Percentiles rank a stretch among this genome's conserved stretches.
Conservation (phyloP, 2,888 invertebrate genomes). For the Microplitis manilae region DNA sequence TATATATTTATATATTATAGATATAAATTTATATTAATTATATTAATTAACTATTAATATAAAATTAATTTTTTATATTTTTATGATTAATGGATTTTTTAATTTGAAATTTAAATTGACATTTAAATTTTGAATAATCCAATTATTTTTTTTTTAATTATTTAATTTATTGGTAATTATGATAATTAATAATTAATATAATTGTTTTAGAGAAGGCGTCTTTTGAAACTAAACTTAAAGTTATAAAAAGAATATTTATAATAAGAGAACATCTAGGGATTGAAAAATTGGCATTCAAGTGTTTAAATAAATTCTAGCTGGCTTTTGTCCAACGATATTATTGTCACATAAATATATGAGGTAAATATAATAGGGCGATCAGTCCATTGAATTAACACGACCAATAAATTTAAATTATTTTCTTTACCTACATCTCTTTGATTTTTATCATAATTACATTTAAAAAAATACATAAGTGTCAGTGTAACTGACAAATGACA, state of each 20-base stretch:
- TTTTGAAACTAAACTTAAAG: neutral
- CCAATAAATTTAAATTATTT: too few species aligned
- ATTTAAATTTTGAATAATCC: neutral
- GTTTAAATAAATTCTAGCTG: constrained; percentile 11
- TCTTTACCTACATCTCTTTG: too few species aligned
- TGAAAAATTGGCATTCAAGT: constrained; percentile 14
- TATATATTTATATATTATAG: neutral
- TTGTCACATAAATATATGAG: neutral
- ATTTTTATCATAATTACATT: too few species aligned
- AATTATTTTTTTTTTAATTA: neutral
- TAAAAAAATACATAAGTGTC: too few species aligned
- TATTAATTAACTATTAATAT: neutral
- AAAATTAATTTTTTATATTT: too few species aligned
- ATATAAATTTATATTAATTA: neutral
- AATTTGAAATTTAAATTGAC: too few species aligned
- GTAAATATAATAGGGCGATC: neutral
- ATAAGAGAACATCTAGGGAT: neutral
- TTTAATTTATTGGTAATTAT: neutral
- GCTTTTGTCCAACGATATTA: constrained; percentile 7
- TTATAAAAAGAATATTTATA: neutral
- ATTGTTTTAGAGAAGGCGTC: neutral
- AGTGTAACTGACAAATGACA: too few species aligned
- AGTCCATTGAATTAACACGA: too few species aligned
- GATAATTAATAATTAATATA: neutral
- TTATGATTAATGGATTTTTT: too few species aligned